Evolutionary conservation across 2,113 vertebrate species (phyloP).

Genomic region (Leucosticte australis): DNA sequence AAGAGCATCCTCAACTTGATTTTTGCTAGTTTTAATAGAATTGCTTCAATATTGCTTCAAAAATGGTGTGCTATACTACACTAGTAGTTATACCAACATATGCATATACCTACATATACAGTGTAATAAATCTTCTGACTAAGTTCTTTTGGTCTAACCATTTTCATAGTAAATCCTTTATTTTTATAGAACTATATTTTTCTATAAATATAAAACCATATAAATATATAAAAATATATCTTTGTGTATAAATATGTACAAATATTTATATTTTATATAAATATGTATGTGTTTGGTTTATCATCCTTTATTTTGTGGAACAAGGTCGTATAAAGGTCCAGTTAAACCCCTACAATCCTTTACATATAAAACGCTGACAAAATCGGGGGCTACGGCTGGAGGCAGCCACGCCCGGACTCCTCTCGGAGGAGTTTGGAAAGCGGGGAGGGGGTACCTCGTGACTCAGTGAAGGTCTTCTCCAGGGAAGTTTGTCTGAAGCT

Average conservation of each 20-base stretch:
- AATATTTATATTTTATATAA: not conserved
- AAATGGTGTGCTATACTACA: not conserved
- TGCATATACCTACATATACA: too few relatives aligned
- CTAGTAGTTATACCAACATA: not conserved
- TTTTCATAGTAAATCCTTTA: not conserved
- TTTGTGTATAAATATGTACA: not conserved
- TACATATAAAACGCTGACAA: fast-evolving
- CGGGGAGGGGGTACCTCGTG: not conserved
- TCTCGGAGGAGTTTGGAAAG: not conserved
- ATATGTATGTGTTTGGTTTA: not conserved
- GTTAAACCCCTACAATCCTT: too few relatives aligned
- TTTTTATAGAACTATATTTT: not conserved
- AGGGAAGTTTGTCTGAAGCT: not conserved
- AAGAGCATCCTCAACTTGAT: not conserved
- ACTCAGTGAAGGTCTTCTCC: not conserved
- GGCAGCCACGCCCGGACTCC: not conserved
- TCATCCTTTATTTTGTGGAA: not conserved
- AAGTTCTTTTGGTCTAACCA: not conserved
- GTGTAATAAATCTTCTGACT: not conserved
- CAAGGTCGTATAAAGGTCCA: not conserved
- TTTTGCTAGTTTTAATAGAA: not conserved
- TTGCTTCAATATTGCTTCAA: not conserved
- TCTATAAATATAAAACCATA: not conserved
- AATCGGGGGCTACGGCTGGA: fast-evolving
- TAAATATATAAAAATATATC: too few relatives aligned